These are phyloP conservation scores for Melanerpes formicivorus DNA, from an alignment of 2,113 vertebrate genomes.

Conservation along the genomic window DNA sequence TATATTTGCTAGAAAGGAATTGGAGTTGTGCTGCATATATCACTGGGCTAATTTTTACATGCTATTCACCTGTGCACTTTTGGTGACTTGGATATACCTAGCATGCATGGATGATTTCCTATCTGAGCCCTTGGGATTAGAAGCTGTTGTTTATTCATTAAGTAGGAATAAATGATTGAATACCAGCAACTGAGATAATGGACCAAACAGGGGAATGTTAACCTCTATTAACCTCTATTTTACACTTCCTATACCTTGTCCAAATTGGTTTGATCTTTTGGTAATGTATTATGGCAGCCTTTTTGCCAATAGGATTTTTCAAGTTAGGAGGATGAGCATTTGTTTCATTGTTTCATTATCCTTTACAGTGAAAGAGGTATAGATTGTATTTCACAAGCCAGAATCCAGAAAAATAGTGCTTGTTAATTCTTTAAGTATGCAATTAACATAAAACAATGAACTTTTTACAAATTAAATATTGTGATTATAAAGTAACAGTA, in stretches of 20 bases:
- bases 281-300: neutral
- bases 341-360: neutral
- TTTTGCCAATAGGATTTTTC: conserved; percentile 11
- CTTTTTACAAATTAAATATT: neutral
- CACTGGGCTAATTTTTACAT: neutral
- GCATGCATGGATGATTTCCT: neutral
- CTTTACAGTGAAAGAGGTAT: neutral
- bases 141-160: conserved; percentile 42
- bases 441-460: neutral
- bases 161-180: conserved; percentile 11
- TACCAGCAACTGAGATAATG: neutral
- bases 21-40: neutral
- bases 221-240: conserved; percentile 37
- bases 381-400: neutral
- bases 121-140: neutral
- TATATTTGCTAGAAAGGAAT: neutral
- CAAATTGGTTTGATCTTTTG: conserved; percentile 1
- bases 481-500: neutral
- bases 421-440: neutral
- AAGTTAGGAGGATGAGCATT: neutral
- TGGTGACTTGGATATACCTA: neutral
- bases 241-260: conserved; percentile 8
- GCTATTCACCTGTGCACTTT: neutral
- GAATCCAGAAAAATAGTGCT: neutral
- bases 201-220: conserved; percentile 10